Percentiles rank a stretch among this genome's conserved stretches.
Conservation (phyloP, 2,797 vertebrate species). For the Lacerta agilis region DNA sequence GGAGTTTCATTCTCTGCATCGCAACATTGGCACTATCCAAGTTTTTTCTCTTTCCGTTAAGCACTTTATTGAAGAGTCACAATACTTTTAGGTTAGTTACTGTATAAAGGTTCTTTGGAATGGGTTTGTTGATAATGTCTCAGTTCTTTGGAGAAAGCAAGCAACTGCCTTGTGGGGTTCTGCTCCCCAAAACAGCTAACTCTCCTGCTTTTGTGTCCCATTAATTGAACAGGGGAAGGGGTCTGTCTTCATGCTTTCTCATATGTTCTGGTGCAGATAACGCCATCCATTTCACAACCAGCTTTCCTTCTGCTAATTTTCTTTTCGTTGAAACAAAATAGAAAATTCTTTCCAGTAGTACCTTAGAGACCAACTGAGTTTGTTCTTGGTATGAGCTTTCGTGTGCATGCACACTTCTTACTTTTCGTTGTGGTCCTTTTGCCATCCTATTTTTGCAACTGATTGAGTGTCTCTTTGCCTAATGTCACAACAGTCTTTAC, state of each 20-base stretch:
- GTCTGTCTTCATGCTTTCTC: conserved; percentile 76
- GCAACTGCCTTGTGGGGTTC: conserved; percentile 52
- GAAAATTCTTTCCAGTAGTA: too few relatives aligned
- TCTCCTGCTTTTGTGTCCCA: conserved; percentile 60
- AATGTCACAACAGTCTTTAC: conserved; percentile 88
- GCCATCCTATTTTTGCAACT: conserved; percentile 92
- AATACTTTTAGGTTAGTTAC: neutral
- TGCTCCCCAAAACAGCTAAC: conserved; percentile 85
- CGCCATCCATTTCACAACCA: conserved; percentile 87
- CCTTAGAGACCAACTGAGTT: too few relatives aligned
- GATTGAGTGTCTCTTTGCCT: conserved; percentile 85
- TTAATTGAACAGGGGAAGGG: conserved; percentile 30
- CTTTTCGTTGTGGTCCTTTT: conserved; percentile 89
- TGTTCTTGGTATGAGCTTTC: too few relatives aligned
- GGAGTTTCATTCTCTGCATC: neutral
- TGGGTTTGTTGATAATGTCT: conserved; percentile 37
- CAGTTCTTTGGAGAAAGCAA: conserved; percentile 41
- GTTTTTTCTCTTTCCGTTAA: neutral
- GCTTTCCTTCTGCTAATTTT: conserved; percentile 87
- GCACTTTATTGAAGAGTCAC: conserved; percentile 67
- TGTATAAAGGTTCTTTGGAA: conserved; percentile 32
- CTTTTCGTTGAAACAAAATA: conserved; percentile 87
- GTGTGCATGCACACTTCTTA: too few relatives aligned
- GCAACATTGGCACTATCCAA: neutral
- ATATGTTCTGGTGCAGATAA: conserved; percentile 85